These are phyloP conservation scores for Eulemur coronatus DNA, from an alignment of 2,797 vertebrate species.

Conservation along the genomic window DNA sequence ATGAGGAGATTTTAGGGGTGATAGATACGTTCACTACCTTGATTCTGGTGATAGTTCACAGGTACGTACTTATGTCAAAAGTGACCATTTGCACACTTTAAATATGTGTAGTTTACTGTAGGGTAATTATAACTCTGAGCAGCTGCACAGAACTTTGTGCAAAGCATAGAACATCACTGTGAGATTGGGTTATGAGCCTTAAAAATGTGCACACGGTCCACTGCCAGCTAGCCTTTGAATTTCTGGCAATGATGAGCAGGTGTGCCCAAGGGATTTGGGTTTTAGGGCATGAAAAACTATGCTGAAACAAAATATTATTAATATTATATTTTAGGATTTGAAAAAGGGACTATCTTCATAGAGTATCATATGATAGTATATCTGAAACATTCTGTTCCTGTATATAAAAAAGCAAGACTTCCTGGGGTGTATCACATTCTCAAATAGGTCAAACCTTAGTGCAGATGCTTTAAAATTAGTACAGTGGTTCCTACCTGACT, in stretches of 20 bases:
- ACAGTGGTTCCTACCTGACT: slow-evolving; percentile 41
- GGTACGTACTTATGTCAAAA: not conserved
- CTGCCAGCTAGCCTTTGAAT: slow-evolving; percentile 19
- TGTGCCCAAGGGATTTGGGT: not conserved
- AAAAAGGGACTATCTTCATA: slow-evolving; percentile 40
- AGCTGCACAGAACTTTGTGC: not conserved
- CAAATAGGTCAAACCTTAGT: not conserved
- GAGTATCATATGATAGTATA: not conserved
- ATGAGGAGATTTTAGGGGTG: not conserved
- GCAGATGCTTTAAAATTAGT: slow-evolving; percentile 43
- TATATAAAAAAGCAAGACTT: slow-evolving; percentile 13
- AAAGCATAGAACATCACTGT: not conserved
- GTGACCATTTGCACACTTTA: not conserved
- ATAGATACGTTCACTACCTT: not conserved
- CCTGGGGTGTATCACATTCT: not conserved
- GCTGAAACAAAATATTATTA: slow-evolving; percentile 21
- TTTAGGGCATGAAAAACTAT: slow-evolving; percentile 41
- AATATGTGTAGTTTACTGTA: not conserved
- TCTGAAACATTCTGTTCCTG: not conserved
- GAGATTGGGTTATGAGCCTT: not conserved
- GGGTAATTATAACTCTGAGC: not conserved
- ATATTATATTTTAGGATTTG: not conserved
- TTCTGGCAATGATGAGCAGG: not conserved
- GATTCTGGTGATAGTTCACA: slow-evolving; percentile 8
- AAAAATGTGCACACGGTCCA: not conserved